Evolutionary conservation across 2,113 vertebrate species (phyloP).

Genomic region (Phylloscopus trochilus): DNA sequence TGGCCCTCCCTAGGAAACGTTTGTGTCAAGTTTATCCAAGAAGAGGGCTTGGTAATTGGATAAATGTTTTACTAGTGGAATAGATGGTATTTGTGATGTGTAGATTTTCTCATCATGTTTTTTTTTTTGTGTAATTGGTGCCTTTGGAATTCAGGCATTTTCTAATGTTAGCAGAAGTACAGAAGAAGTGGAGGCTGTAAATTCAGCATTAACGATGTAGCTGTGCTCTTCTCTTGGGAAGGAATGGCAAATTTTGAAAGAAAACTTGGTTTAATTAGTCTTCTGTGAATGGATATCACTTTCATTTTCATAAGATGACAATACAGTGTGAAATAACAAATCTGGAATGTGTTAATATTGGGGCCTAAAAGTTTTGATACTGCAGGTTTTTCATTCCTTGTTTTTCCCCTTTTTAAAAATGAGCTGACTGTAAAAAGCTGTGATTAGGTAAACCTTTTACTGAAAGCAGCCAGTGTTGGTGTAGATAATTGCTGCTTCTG

Average conservation of each 20-base stretch:
- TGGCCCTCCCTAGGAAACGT: neutral
- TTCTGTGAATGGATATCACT: neutral
- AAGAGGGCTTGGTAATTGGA: neutral
- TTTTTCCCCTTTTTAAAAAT: neutral
- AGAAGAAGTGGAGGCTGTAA: conserved; percentile 13
- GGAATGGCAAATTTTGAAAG: conserved; percentile 57
- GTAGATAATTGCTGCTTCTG: neutral
- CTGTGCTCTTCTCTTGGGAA: conserved; percentile 61
- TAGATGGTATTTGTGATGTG: neutral
- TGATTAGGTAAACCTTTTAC: neutral
- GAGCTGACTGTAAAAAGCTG: neutral
- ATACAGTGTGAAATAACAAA: neutral
- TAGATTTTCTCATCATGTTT: neutral
- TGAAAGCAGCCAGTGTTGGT: neutral
- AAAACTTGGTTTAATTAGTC: conserved; percentile 13
- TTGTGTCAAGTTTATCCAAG: conserved; percentile 16
- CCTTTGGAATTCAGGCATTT: neutral
- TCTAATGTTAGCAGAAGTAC: neutral
- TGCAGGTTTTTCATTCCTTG: neutral
- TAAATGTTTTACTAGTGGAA: neutral
- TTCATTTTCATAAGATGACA: neutral
- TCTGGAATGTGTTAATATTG: neutral
- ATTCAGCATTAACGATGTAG: neutral
- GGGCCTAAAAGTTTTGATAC: neutral
- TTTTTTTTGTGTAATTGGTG: neutral